Evolutionary conservation across 2,797 vertebrate species (phyloP).

Genomic region (Phalloptychus januarius): DNA sequence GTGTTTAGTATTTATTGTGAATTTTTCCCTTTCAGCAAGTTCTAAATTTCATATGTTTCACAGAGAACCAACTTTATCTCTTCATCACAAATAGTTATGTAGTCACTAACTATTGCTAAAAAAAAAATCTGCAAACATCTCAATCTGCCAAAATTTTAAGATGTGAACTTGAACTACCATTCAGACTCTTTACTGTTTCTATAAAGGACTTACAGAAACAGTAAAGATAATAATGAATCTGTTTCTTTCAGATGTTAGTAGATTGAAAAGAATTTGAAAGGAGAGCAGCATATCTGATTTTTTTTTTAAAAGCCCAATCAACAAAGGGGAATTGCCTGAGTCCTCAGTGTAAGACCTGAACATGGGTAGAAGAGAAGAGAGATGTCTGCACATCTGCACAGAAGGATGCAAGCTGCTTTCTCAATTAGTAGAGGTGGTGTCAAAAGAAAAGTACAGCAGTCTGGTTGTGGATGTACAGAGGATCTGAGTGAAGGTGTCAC

Average conservation of each 20-base stretch:
- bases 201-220: no score
- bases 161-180: not conserved
- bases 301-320: not conserved
- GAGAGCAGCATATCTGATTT: not conserved
- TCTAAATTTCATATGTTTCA: conserved; percentile 10
- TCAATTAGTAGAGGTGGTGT: not conserved
- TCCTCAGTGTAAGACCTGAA: no score
- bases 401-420: not conserved
- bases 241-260: not conserved
- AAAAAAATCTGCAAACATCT: not conserved
- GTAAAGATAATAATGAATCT: not conserved
- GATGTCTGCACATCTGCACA: not conserved
- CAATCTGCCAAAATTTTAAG: not conserved
- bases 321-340: not conserved
- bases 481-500: not conserved
- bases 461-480: not conserved
- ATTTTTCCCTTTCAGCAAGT: conserved; percentile 12
- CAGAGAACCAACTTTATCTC: not conserved
- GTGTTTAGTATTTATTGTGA: conserved; percentile 28
- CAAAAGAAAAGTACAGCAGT: no score
- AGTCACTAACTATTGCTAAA: not conserved
- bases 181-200: not conserved
- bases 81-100: not conserved
- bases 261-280: not conserved
- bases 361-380: no score